Percentiles rank a stretch among this genome's conserved stretches.
phyloP scores from a whole-genome alignment of 2,113 vertebrate species.

The Urocynchramus pylzowi region DNA sequence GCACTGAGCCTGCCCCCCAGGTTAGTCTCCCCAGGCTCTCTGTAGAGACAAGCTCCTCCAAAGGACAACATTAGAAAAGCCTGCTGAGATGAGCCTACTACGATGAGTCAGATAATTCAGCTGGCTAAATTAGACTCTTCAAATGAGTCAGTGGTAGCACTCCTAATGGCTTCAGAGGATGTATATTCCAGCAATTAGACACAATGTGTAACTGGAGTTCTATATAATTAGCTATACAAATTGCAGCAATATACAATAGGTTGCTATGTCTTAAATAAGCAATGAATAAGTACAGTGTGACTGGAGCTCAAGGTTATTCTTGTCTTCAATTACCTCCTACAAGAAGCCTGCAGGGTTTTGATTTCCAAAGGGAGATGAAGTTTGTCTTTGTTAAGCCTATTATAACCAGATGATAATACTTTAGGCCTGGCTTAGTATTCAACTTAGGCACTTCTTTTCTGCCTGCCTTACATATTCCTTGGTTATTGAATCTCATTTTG shows the following conservation, averaged over 20 bases:
- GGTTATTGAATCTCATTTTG: not conserved
- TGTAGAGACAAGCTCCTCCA: not conserved
- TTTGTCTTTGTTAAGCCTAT: slow-evolving; percentile 13
- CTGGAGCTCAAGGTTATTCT: slow-evolving; percentile 57
- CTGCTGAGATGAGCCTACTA: slow-evolving; percentile 24
- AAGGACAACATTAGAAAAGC: slow-evolving; percentile 13
- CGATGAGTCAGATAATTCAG: slow-evolving; percentile 51
- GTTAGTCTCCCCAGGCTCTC: not conserved
- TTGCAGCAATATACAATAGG: slow-evolving; percentile 51
- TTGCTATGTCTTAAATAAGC: slow-evolving; percentile 49
- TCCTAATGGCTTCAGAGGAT: slow-evolving; percentile 48
- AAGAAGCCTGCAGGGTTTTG: slow-evolving; percentile 32
- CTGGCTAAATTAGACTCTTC: slow-evolving; percentile 46
- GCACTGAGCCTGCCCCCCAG: not conserved
- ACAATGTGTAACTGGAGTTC: slow-evolving; percentile 43
- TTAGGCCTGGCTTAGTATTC: not conserved
- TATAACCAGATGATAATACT: slow-evolving; percentile 3
- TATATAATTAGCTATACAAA: slow-evolving; percentile 60
- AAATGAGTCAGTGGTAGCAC: slow-evolving; percentile 50
- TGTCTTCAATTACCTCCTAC: slow-evolving; percentile 31
- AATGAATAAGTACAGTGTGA: slow-evolving; percentile 36
- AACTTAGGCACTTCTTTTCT: not conserved
- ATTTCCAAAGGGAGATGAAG: slow-evolving; percentile 28
- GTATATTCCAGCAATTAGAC: slow-evolving; percentile 52
- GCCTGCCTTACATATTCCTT: not conserved